phyloP scores from a whole-genome alignment of 1,140 invertebrate genomes.

The Piezodorus guildinii region DNA sequence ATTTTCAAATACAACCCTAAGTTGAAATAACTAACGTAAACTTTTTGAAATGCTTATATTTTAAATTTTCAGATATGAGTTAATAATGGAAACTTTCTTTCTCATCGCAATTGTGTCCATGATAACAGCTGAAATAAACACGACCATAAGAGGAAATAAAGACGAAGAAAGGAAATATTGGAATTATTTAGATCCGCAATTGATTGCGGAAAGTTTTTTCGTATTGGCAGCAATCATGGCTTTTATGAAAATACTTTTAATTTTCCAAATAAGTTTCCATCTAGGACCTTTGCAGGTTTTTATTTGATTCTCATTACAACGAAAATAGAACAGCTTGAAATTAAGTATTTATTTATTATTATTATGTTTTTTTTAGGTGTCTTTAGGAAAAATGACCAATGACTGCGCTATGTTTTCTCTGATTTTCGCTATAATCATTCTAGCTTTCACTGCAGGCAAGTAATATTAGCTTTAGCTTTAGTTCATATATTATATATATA shows the following conservation, averaged over 20 bases:
- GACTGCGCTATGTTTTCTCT: slow-evolving; percentile 44
- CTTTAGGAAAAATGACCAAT: slow-evolving; percentile 45
- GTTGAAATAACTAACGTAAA: too few species aligned
- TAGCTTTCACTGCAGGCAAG: slow-evolving; percentile 40
- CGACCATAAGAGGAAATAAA: slow-evolving; percentile 34
- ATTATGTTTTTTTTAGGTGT: slow-evolving; percentile 38
- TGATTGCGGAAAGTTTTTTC: slow-evolving; percentile 60
- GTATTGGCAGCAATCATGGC: slow-evolving; percentile 60
- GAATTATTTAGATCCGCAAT: slow-evolving; percentile 54
- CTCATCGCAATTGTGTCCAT: slow-evolving; percentile 40
- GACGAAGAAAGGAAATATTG: slow-evolving; percentile 51
- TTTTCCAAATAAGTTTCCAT: slow-evolving; percentile 44
- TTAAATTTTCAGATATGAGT: slow-evolving; percentile 34
- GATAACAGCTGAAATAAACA: slow-evolving; percentile 37
- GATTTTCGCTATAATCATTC: slow-evolving; percentile 42
- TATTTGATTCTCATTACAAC: neutral
- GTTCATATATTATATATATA: too few species aligned
- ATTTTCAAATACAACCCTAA: slow-evolving; percentile 13
- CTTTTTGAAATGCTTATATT: too few species aligned
- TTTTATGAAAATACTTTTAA: slow-evolving; percentile 43
- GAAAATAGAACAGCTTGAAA: neutral
- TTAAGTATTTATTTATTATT: neutral
- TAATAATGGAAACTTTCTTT: slow-evolving; percentile 37
- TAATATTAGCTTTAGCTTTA: slow-evolving; percentile 17
- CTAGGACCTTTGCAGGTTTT: slow-evolving; percentile 45